These are phyloP conservation scores for Myotis vivesi DNA, from an alignment of 2,797 vertebrate genomes.

Conservation along the genomic window DNA sequence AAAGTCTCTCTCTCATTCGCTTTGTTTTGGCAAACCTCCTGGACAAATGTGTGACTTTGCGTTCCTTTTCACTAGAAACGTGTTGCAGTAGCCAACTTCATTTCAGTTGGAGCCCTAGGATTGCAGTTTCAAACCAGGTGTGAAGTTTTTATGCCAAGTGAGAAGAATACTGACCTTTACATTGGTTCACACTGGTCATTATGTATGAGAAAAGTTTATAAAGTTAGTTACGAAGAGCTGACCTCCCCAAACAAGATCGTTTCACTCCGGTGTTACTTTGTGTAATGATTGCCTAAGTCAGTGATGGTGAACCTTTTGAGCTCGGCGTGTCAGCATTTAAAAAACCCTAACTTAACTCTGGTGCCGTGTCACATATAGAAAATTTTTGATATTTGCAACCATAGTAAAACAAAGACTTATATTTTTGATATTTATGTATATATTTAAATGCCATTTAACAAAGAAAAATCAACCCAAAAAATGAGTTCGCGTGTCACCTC, in stretches of 20 bases:
- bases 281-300: neutral
- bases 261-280: neutral
- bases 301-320: too few relatives aligned
- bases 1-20: neutral
- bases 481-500: too few relatives aligned
- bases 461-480: too few relatives aligned
- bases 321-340: too few relatives aligned
- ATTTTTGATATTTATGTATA: too few relatives aligned
- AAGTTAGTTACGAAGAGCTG: neutral
- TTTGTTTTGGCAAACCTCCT: neutral
- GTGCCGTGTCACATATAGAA: too few relatives aligned
- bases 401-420: too few relatives aligned
- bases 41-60: neutral
- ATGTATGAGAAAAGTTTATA: neutral
- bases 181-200: neutral
- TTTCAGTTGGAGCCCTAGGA: neutral
- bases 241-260: neutral
- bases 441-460: too few relatives aligned
- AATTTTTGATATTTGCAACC: too few relatives aligned
- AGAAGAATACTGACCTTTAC: neutral
- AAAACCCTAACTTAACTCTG: too few relatives aligned
- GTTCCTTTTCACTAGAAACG: neutral
- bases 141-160: neutral
- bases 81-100: neutral
- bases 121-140: neutral